Conservation (phyloP, 2,113 vertebrate genomes). For the Saguinus midas region DNA sequence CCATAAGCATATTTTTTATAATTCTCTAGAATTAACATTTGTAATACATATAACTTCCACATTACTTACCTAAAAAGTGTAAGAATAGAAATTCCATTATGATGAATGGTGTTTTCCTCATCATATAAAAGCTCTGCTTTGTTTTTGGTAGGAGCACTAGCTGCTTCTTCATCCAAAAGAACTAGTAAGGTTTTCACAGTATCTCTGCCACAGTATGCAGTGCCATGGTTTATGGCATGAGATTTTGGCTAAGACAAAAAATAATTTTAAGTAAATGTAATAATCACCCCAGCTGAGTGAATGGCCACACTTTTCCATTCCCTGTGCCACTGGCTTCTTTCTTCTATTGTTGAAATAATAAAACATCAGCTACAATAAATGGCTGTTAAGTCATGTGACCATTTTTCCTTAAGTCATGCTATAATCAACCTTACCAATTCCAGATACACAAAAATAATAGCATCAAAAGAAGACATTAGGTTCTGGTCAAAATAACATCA, state of each 20-base stretch:
- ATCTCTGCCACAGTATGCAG: conserved; percentile 91
- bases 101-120: conserved; percentile 80
- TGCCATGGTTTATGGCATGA: conserved; percentile 92
- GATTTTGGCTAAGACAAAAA: conserved; percentile 89
- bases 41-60: background rate
- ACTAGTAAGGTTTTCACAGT: conserved; percentile 89
- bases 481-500: conserved; percentile 24
- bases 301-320: background rate
- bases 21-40: background rate
- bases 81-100: conserved; percentile 82
- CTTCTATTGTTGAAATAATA: background rate
- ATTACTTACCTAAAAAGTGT: conserved; percentile 88
- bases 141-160: conserved; percentile 85
- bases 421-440: conserved; percentile 11
- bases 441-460: background rate
- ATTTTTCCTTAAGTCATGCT: background rate
- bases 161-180: conserved; percentile 93
- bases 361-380: background rate
- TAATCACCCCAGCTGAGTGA: background rate
- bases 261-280: conserved; percentile 42
- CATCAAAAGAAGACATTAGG: background rate
- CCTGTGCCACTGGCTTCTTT: background rate
- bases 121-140: conserved; percentile 90
- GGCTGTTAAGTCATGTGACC: background rate
- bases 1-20: conserved; percentile 2